Evolutionary conservation across 2,113 vertebrate genomes (phyloP).

Genomic region (Sorex fumeus): DNA sequence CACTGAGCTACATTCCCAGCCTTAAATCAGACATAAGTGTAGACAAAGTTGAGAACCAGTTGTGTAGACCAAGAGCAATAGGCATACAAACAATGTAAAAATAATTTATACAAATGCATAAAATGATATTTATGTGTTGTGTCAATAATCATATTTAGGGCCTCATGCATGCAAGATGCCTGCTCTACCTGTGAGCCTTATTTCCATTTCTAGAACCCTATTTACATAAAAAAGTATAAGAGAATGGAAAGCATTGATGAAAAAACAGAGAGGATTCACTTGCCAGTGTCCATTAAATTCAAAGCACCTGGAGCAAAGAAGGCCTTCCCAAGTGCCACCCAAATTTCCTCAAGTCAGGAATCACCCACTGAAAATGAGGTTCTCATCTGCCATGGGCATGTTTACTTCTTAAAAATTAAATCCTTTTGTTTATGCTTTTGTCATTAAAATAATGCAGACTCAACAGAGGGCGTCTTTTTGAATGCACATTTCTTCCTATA

Average conservation of each 20-base stretch:
- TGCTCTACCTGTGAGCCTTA: no score
- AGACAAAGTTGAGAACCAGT: background rate
- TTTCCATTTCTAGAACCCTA: no score
- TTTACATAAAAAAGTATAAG: background rate
- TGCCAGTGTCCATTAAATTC: background rate
- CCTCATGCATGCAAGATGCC: no score
- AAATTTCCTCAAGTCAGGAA: background rate
- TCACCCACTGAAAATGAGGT: background rate
- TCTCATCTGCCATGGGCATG: background rate
- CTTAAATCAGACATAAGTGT: no score
- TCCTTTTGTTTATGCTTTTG: background rate
- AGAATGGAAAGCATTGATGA: background rate
- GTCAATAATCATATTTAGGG: no score
- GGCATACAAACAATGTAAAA: background rate
- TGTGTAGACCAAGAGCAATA: background rate
- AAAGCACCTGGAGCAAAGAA: background rate
- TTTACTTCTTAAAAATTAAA: background rate
- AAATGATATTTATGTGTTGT: background rate
- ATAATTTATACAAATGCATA: background rate
- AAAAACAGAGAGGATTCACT: background rate
- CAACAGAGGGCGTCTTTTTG: background rate
- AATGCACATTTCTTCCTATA: background rate
- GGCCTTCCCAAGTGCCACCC: background rate
- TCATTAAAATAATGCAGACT: slow-evolving; percentile 14
- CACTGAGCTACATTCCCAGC: no score